These are phyloP conservation scores for Pristionchus maxplancki DNA, from an alignment of 2,888 invertebrate species.

Conservation along the genomic window DNA sequence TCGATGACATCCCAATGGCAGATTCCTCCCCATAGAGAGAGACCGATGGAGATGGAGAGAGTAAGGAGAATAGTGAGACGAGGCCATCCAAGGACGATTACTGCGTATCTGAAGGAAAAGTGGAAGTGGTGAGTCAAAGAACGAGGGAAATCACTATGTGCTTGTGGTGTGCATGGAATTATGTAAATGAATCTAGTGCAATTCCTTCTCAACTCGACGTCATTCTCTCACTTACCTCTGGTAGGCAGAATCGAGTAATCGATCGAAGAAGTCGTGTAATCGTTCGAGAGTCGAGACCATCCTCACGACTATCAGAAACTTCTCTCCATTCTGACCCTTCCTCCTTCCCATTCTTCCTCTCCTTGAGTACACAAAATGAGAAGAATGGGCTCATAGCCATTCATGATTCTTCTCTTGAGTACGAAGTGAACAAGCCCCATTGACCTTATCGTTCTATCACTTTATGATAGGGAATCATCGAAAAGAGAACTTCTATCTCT, in stretches of 20 bases:
- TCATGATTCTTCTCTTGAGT: background rate
- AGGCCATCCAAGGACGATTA: slow-evolving; percentile 5
- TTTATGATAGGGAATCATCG: background rate
- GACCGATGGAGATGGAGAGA: slow-evolving; percentile 54
- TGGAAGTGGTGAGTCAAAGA: background rate
- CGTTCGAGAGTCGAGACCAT: background rate
- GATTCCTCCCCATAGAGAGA: slow-evolving; percentile 56
- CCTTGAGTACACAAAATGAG: slow-evolving; percentile 1
- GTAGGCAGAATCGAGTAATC: background rate
- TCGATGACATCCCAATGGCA: slow-evolving; percentile 56
- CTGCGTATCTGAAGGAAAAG: background rate
- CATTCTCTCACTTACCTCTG: background rate
- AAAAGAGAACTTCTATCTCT: background rate
- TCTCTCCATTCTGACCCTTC: background rate
- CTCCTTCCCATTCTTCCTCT: slow-evolving; percentile 33
- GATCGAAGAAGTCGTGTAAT: background rate
- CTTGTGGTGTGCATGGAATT: too few species aligned
- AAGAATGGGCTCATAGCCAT: slow-evolving; percentile 17
- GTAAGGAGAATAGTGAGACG: slow-evolving; percentile 54
- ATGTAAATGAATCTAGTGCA: too few species aligned
- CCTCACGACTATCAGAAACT: slow-evolving; percentile 12
- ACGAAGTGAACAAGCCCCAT: slow-evolving; percentile 3
- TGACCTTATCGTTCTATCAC: background rate
- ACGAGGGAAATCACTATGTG: background rate
- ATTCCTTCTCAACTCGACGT: background rate